Conservation (phyloP, 2,113 vertebrate species). For the Illadopsis cleaveri region DNA sequence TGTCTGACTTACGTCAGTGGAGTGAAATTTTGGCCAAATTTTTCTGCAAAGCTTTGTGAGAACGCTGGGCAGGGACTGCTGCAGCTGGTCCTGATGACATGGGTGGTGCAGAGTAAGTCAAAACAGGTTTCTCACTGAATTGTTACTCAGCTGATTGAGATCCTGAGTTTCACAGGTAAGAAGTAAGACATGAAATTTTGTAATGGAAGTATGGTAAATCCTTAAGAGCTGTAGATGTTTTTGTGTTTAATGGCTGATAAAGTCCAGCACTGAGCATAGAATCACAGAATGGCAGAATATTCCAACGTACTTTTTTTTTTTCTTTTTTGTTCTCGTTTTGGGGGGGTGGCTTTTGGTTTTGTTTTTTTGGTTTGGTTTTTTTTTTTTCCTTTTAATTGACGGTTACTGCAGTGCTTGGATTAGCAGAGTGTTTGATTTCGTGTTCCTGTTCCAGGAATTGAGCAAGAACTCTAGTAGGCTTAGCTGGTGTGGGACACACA, state of each 20-base stretch:
- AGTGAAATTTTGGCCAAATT: not conserved
- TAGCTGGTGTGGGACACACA: accelerated
- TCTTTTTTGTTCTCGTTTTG: not conserved
- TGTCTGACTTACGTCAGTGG: not conserved
- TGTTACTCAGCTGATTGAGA: not conserved
- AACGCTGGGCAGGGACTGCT: not conserved
- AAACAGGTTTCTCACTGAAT: not conserved
- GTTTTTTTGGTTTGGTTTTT: accelerated
- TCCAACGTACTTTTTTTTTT: not conserved
- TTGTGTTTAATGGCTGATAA: not conserved
- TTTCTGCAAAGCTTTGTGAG: not conserved
- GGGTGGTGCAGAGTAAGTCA: not conserved
- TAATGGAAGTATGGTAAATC: not conserved
- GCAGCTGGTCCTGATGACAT: not conserved
- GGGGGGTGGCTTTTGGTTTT: not conserved
- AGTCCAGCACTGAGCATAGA: not conserved
- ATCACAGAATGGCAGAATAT: not conserved
- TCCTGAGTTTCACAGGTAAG: not conserved
- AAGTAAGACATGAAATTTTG: not conserved
- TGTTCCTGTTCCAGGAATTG: not conserved
- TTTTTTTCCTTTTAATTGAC: not conserved
- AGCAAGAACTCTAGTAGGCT: not conserved
- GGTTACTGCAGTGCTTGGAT: not conserved
- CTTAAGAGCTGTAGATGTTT: not conserved
- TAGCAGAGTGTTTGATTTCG: not conserved